Percentiles rank a stretch among this genome's conserved stretches.
phyloP scores from a whole-genome alignment of 1,140 invertebrate species.

The Rhyzopertha dominica region DNA sequence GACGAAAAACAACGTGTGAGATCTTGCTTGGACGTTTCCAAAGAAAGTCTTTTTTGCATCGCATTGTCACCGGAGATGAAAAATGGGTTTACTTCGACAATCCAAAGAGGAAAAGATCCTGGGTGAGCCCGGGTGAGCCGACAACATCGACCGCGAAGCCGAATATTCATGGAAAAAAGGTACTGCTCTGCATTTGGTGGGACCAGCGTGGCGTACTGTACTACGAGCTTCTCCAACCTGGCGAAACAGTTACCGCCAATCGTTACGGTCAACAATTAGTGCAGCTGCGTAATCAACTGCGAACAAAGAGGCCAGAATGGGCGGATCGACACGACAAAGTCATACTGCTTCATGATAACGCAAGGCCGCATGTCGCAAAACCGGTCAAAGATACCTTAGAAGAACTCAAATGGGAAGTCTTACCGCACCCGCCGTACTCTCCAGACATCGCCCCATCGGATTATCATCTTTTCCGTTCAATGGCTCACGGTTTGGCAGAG shows the following conservation, averaged over 20 bases:
- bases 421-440: slow-evolving; percentile 14
- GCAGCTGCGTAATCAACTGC: too few relatives aligned
- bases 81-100: slow-evolving; percentile 31
- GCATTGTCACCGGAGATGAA: slow-evolving; percentile 26
- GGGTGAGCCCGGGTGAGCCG: slow-evolving; percentile 7
- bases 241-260: slow-evolving; percentile 25
- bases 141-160: slow-evolving; percentile 2
- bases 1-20: too few relatives aligned
- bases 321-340: slow-evolving; percentile 15
- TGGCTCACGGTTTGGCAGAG: too few relatives aligned
- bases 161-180: slow-evolving; percentile 8
- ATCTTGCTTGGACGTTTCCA: too few relatives aligned
- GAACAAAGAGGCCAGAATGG: slow-evolving; percentile 12
- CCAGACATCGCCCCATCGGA: slow-evolving; percentile 10
- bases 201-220: slow-evolving; percentile 20
- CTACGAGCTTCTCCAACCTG: slow-evolving; percentile 24
- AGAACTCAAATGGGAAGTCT: slow-evolving; percentile 25
- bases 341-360: slow-evolving; percentile 23
- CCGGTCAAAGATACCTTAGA: slow-evolving; percentile 18
- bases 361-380: slow-evolving; percentile 26
- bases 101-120: slow-evolving; percentile 30
- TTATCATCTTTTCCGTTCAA: slow-evolving; percentile 3
- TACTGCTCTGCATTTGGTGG: slow-evolving; percentile 20
- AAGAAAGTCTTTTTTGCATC: slow-evolving; percentile 19
- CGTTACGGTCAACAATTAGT: slow-evolving; percentile 24